Base-by-base conservation (phyloP, 2,113 vertebrate genomes). In the Galeopterus variegatus region DNA sequence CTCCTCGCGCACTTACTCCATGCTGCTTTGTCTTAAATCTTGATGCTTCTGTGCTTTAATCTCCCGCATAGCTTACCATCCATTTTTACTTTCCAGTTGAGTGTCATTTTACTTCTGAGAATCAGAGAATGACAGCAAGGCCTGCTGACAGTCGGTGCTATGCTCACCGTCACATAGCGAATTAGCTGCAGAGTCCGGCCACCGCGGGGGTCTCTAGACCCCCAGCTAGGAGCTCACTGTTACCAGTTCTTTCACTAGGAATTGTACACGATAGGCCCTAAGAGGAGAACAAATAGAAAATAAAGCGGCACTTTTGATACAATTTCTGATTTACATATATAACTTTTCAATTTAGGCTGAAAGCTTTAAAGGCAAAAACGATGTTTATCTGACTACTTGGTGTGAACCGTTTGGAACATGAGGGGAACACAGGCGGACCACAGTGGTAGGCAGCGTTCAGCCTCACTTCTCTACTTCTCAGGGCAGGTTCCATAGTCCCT, bases 301-400 rank as follows among this genome's bases (percentile, higher is more conserved):
- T 8, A n/a, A 88, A 79, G 6, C 36, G 84, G 33, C 2, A 23
- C 26, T 70, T 93, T 54, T 73, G 52, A n/a, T 76, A 87, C 17
- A 80, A 77, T 93, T 83, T 95, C 52, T 85, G 67, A 64, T 52
- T 70, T 91, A 48, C 56, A 64, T 70, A 73, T 45, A 69, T 6
- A 67, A 36, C 10, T 89, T 36, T 89, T 76, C 64, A 79, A 23
- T 48, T 52, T 28, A 65, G 64, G 24, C 50, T 86, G 3, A 80
- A 84, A 93, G 19, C 33, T 48, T 36, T 84, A 33, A 84, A 95
- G 60, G 52, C 67, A 90, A 58, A 77, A 67, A 77, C 36, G 2
- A 14, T 60, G 45, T 52, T 92, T 83, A 19, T 91, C 52, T 73
- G 45, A n/a, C 45, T 45, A 8, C 4, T 82, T 3, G 1, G 17